These are phyloP conservation scores for Colaptes auratus DNA, from an alignment of 2,113 vertebrate genomes.

Conservation along the genomic window DNA sequence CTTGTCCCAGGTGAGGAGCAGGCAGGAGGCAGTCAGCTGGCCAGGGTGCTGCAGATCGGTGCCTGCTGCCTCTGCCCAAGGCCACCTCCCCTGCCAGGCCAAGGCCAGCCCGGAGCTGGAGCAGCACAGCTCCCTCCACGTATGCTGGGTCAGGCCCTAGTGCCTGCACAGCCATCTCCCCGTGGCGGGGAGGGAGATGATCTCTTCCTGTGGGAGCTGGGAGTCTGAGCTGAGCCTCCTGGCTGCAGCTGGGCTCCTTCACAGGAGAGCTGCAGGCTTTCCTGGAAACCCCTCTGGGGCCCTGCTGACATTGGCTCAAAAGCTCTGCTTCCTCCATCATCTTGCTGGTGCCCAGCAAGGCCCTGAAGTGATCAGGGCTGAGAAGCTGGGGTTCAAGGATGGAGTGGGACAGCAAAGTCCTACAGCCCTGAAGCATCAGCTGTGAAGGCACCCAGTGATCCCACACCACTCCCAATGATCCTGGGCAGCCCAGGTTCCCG, in stretches of 20 bases:
- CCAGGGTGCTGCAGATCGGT: neutral
- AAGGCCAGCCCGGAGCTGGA: neutral
- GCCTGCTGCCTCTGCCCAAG: neutral
- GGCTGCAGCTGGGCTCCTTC: neutral
- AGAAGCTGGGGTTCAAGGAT: neutral
- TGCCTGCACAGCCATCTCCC: neutral
- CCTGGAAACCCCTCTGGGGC: neutral
- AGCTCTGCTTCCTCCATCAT: neutral
- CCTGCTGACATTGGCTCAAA: neutral
- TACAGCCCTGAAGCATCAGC: neutral
- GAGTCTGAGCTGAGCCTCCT: neutral
- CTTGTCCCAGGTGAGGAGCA: neutral
- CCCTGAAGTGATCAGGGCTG: neutral
- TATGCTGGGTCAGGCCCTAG: accelerated
- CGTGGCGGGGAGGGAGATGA: accelerated
- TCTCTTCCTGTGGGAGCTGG: neutral
- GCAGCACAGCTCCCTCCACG: neutral
- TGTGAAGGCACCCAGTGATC: neutral
- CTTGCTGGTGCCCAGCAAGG: neutral
- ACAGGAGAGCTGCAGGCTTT: neutral
- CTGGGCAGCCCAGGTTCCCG: accelerated
- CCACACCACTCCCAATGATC: neutral
- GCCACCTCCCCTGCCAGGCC: neutral
- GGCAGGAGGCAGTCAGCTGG: neutral
- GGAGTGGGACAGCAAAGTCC: neutral